Evolutionary conservation across 2,888 invertebrate species (phyloP), one percentile per base, ranked within the genome.

Genomic region (Metacarcinus magister): DNA sequence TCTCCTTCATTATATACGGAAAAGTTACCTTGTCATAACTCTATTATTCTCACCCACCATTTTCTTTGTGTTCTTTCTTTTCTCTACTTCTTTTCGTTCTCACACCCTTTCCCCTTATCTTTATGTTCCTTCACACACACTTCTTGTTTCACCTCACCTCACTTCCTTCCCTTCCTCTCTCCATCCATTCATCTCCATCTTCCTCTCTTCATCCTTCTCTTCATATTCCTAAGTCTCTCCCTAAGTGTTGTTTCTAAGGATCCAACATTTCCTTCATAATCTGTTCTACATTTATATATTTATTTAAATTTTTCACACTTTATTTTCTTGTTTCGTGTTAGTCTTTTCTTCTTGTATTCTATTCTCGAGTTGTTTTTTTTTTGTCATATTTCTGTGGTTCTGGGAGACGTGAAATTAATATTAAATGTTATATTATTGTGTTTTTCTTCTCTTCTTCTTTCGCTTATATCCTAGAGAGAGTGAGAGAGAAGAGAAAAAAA

Each of bases 41-140:
- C n/a, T n/a, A 75, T 75, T 75, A n/a, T 75, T 75, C 23, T 75
- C 75, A 75, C 75, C n/a, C 28, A 75, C 75, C 54, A 54, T 54
- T 54, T 54, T 54, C 54, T 75, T 75, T n/a, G 4, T 75, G 7
- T n/a, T 75, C n/a, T 67, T 75, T 75, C n/a, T 67, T 75, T 75
- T 7, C 75, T 75, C 75, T n/a, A 7, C 28, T 75, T 75, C 28
- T 75, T 28, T 28, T 19, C 75, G 8, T 75, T 16, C 75, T 19
- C 75, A 19, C 75, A 23, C 23, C n/a, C 8, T 75, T 75, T 23
- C n/a, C 28, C 19, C 19, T 67, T 13, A 13, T 23, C 23, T 67
- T 75, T 75, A n/a, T n/a, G 23, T 75, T 75, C 75, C 23, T 75
- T 75, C 75, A 23, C 75, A 3, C 28, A 7, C 54, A 54, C 23